Percentiles rank a stretch among this genome's conserved stretches.
Evolutionary conservation across 30 jellyfish, hydroid and myxozoan genomes (phyloP).

Genomic region (Hydra vulgaris): DNA sequence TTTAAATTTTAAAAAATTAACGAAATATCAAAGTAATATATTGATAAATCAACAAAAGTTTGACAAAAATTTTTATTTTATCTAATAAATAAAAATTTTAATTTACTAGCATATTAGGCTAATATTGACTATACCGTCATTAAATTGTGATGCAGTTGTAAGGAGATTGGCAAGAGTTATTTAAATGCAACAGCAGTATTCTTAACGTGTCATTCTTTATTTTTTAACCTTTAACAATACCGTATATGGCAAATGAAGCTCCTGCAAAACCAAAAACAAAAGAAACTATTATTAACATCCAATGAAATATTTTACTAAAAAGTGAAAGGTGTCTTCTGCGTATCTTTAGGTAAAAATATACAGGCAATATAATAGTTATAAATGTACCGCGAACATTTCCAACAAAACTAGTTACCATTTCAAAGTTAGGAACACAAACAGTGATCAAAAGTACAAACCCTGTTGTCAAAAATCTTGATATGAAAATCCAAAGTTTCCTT

Average conservation of each 20-base stretch:
- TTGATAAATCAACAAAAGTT: too few relatives aligned
- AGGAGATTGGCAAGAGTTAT: too few relatives aligned
- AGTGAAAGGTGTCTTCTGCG: constrained; percentile 22
- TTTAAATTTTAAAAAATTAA: too few relatives aligned
- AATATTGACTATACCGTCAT: too few relatives aligned
- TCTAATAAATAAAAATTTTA: too few relatives aligned
- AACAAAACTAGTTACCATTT: constrained; percentile 43
- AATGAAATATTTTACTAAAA: constrained; percentile 5
- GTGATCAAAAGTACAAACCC: constrained; percentile 27
- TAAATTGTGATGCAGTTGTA: too few relatives aligned
- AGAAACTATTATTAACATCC: constrained; percentile 5
- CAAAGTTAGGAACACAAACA: constrained; percentile 54
- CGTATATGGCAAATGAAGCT: constrained; percentile 32
- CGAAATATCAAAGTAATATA: too few relatives aligned
- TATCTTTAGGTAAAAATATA: constrained; percentile 31
- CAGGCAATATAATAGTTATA: constrained; percentile 31
- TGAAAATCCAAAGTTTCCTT: constrained; percentile 21
- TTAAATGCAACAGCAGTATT: too few relatives aligned
- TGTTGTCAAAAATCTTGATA: constrained; percentile 30
- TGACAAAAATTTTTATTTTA: too few relatives aligned
- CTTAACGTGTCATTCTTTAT: too few relatives aligned
- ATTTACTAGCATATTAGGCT: too few relatives aligned
- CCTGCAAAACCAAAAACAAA: constrained; percentile 36
- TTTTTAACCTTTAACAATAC: neutral
- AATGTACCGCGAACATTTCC: constrained; percentile 60